Conservation (phyloP, 2,888 invertebrate species). For the Criorhina ranunculi region DNA sequence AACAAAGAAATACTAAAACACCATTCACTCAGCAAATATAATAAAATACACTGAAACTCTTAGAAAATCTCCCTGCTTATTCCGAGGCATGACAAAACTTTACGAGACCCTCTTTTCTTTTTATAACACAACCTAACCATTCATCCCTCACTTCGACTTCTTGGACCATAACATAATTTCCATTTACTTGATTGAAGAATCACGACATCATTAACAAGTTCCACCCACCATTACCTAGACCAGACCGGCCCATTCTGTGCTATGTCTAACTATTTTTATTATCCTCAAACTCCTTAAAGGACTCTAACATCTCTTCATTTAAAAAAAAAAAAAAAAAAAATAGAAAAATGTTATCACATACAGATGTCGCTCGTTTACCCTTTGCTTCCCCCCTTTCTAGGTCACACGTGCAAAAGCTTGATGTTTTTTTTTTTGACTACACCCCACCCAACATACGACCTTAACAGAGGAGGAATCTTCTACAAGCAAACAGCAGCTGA, state of each 20-base stretch:
- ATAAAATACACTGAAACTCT: constrained; percentile 55
- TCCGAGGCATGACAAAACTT: constrained; percentile 68
- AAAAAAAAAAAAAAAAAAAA: constrained; percentile 18
- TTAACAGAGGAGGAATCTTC: constrained; percentile 25
- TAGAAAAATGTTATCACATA: constrained; percentile 65
- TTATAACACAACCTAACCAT: constrained; percentile 8
- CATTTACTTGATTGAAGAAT: constrained; percentile 74
- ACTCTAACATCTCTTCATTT: constrained; percentile 12
- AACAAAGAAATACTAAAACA: constrained; percentile 55
- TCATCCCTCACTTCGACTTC: constrained; percentile 26
- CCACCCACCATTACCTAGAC: constrained; percentile 21
- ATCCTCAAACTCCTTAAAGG: constrained; percentile 25
- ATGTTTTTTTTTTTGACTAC: constrained; percentile 49
- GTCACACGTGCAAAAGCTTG: constrained; percentile 68
- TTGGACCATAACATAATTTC: constrained; percentile 52
- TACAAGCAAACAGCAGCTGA: constrained; percentile 61
- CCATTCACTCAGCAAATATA: constrained; percentile 68
- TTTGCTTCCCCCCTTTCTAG: constrained; percentile 68
- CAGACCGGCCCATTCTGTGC: constrained; percentile 1
- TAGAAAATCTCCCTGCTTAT: constrained; percentile 55
- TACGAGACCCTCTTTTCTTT: constrained; percentile 53
- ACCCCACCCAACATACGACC: constrained; percentile 55
- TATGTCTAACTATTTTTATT: constrained; percentile 63
- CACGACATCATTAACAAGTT: constrained; percentile 68
- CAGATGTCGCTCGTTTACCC: constrained; percentile 74